A percentile compares a stretch with the other conserved stretches of the same genome.
Conservation (phyloP, 2,797 vertebrate genomes). For the Falco concolor region DNA sequence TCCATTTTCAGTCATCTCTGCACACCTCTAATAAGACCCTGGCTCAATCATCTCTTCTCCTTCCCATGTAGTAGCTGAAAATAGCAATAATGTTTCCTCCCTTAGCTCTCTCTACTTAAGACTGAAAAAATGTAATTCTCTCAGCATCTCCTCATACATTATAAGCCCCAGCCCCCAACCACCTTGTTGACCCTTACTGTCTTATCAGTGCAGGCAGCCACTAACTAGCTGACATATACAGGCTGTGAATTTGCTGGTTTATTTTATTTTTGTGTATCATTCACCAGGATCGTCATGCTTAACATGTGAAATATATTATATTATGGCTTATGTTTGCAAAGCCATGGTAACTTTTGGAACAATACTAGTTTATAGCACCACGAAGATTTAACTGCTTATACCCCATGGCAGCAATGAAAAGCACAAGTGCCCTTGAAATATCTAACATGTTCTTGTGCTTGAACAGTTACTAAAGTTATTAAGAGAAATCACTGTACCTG, state of each 20-base stretch:
- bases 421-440: not conserved
- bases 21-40: fast-evolving
- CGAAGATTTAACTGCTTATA: not conserved
- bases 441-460: not conserved
- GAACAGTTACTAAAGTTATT: not conserved
- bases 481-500: not conserved
- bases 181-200: not conserved
- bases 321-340: not conserved
- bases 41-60: not conserved
- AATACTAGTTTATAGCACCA: not conserved
- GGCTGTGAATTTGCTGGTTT: not conserved
- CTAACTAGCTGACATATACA: not conserved
- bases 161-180: not conserved
- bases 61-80: not conserved
- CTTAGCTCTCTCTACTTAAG: not conserved
- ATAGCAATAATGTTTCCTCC: not conserved
- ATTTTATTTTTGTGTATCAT: not conserved
- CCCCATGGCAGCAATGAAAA: not conserved
- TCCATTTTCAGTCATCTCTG: not conserved
- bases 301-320: not conserved
- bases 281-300: not conserved
- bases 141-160: not conserved
- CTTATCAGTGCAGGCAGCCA: not conserved
- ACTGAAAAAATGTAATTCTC: not conserved
- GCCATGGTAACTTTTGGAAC: not conserved